These are phyloP conservation scores for Paedocypris sp. DNA, from an alignment of 2,113 vertebrate species.

Conservation along the genomic window DNA sequence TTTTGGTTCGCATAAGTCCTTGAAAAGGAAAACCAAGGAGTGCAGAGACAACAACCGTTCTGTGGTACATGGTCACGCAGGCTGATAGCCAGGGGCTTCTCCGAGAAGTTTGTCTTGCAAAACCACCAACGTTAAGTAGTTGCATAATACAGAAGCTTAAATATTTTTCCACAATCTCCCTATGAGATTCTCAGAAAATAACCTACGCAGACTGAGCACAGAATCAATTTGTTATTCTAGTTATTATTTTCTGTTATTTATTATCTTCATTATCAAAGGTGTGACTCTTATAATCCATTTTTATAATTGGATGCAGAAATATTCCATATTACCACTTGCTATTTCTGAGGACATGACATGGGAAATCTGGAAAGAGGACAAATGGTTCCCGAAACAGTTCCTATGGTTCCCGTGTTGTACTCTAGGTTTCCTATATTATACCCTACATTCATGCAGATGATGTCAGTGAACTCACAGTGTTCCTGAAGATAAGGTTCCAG, in stretches of 20 bases:
- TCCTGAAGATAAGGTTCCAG: constrained; percentile 91
- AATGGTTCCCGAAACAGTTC: too few species aligned
- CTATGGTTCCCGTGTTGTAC: too few species aligned
- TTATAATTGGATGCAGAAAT: too few species aligned
- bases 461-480: constrained; percentile 65
- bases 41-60: constrained; percentile 32
- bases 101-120: constrained; percentile 31
- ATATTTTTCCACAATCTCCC: constrained; percentile 40
- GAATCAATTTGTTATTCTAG: too few species aligned
- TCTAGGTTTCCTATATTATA: too few species aligned
- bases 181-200: constrained; percentile 18
- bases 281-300: too few species aligned
- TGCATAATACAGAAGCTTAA: constrained; percentile 25
- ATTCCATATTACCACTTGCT: too few species aligned
- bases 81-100: constrained; percentile 33
- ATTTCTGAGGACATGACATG: too few species aligned
- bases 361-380: too few species aligned
- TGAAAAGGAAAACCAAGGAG: constrained; percentile 35
- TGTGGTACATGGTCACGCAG: constrained; percentile 29
- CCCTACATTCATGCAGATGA: background rate
- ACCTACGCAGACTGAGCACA: too few species aligned
- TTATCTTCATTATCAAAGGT: too few species aligned
- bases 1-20: constrained; percentile 33
- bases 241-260: too few species aligned
- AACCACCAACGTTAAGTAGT: constrained; percentile 33